These are phyloP conservation scores for Okapia johnstoni DNA, from an alignment of 2,113 vertebrate species.

Conservation along the genomic window DNA sequence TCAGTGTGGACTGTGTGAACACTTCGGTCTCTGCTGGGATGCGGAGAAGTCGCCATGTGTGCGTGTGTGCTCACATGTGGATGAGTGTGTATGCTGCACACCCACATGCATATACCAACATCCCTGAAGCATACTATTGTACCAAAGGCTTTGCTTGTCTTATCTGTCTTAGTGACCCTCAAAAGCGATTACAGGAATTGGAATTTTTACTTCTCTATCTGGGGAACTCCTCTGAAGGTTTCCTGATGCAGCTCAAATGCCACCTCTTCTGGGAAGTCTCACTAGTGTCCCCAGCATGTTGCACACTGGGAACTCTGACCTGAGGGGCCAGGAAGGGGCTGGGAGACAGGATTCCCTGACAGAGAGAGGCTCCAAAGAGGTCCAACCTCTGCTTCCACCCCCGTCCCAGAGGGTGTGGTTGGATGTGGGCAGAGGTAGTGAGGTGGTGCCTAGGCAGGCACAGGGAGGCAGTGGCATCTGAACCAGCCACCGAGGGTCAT, in stretches of 20 bases:
- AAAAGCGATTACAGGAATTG: fast-evolving
- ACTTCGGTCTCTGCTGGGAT: not conserved
- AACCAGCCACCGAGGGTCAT: fast-evolving
- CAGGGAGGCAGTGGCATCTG: not conserved
- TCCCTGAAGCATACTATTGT: no score
- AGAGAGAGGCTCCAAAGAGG: not conserved
- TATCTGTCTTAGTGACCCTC: not conserved
- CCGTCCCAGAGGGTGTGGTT: no score
- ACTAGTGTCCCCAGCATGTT: fast-evolving
- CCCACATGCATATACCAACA: fast-evolving
- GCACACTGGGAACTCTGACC: not conserved
- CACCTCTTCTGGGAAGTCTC: not conserved
- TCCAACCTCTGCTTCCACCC: not conserved
- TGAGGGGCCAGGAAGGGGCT: not conserved
- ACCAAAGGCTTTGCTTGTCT: not conserved
- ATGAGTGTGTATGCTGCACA: fast-evolving
- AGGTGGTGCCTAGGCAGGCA: not conserved
- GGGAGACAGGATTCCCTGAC: not conserved
- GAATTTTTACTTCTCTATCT: not conserved
- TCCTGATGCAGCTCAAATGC: not conserved
- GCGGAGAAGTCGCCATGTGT: fast-evolving
- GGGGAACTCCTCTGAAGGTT: not conserved
- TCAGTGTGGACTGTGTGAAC: not conserved
- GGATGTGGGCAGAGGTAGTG: not conserved
- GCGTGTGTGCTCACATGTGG: not conserved